Evolutionary conservation across 2,888 invertebrate genomes (phyloP).

Genomic region (Dasysyrphus tricinctus): DNA sequence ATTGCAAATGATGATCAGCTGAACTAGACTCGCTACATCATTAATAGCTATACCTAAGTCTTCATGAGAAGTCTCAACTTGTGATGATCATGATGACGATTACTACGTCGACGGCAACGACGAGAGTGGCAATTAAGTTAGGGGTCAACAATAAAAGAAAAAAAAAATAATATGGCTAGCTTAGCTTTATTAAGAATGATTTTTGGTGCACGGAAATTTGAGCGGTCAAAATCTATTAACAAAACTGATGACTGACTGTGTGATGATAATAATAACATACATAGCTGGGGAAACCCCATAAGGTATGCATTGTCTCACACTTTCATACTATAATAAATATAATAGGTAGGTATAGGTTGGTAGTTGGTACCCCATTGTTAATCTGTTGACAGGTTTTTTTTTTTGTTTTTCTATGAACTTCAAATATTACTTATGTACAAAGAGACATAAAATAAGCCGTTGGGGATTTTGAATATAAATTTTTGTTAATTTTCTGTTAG

Average conservation of each 20-base stretch:
- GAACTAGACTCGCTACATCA: constrained; percentile 54
- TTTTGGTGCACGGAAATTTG: constrained; percentile 48
- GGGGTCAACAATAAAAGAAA: constrained; percentile 1
- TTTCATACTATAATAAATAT: not conserved
- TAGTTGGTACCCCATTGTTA: not conserved
- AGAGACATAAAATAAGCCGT: not conserved
- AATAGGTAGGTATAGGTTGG: not conserved
- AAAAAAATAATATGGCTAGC: not conserved
- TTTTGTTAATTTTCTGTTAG: constrained; percentile 24
- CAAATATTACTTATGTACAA: constrained; percentile 5
- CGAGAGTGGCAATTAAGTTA: constrained; percentile 23
- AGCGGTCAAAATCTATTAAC: constrained; percentile 54
- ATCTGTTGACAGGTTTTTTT: constrained; percentile 43
- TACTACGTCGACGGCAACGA: not conserved
- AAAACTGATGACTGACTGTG: constrained; percentile 53
- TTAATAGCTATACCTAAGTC: constrained; percentile 16
- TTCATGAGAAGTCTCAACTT: constrained; percentile 18
- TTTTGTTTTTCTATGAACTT: constrained; percentile 9
- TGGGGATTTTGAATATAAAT: constrained; percentile 3
- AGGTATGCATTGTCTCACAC: constrained; percentile 44
- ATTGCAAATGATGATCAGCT: constrained; percentile 47
- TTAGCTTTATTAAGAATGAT: constrained; percentile 20
- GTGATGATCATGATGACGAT: constrained; percentile 19
- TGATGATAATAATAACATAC: constrained; percentile 45
- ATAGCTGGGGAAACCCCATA: constrained; percentile 72